Conservation (phyloP, 2,797 vertebrate species). For the Psittacula echo region DNA sequence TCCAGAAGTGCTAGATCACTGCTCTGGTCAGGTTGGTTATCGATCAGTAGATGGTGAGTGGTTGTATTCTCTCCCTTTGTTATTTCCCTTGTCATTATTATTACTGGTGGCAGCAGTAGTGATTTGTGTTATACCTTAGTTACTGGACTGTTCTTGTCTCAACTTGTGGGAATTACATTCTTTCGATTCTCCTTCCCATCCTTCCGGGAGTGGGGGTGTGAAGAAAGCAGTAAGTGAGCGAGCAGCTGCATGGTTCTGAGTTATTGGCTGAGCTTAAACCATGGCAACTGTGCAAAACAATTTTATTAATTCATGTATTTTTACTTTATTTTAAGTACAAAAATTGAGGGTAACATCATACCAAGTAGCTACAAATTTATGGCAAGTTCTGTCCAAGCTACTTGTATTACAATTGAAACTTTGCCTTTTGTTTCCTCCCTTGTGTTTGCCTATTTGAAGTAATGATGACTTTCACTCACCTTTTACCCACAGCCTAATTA, state of each 20-base stretch:
- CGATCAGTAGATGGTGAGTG: rapidly evolving
- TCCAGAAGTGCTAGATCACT: neutral
- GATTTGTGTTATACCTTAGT: neutral
- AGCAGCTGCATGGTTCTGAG: neutral
- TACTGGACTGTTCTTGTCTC: neutral
- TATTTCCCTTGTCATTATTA: neutral
- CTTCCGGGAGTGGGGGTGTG: neutral
- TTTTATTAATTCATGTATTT: neutral
- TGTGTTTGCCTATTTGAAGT: neutral
- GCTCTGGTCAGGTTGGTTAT: neutral
- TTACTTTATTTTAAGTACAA: neutral
- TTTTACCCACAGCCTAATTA: neutral
- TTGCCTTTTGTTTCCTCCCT: neutral
- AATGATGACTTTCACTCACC: neutral
- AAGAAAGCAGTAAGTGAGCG: neutral
- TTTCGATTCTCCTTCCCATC: neutral
- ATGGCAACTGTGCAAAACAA: neutral
- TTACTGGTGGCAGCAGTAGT: neutral
- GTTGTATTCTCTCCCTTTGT: neutral
- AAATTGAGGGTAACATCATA: neutral
- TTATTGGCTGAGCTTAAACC: neutral
- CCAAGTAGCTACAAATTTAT: neutral
- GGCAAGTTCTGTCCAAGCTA: neutral
- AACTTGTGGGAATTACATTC: neutral
- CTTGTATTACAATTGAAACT: neutral